Base-by-base conservation (phyloP, 2,113 vertebrate species). In the Chaetodon trifascialis region DNA sequence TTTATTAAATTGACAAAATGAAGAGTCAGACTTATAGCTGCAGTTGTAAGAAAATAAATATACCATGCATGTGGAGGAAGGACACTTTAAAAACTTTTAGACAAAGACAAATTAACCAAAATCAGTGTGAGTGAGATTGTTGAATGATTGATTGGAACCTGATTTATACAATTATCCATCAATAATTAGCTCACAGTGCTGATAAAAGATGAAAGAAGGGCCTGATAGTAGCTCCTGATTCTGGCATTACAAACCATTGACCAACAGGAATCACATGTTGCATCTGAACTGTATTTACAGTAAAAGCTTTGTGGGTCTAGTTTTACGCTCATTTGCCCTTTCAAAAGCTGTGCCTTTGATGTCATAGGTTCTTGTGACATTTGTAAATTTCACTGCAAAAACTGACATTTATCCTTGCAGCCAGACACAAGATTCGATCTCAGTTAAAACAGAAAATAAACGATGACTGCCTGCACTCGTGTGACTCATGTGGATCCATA, bases 321-420 rank as follows among this genome's bases (percentile, higher is more conserved):
- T 52, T 67, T 46, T 38, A 54, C 51, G 60, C 5, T 34, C 10
- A 14, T 30, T 15, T 82, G 67, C 21, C 76, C 82, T 87, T 86
- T 74, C 44, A 83, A 76, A 80, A 60, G 23, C 16, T 63, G 4
- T 21, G 8, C 10, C 17, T 67, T 16, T 7, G 55, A 6, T 52
- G 0, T 38, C 65, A 12, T 8, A 15, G 36, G 23, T 51, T 30
- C 4, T 54, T 40, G 44, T 87, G 81, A 92, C 85, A 88, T 87
- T 72, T 82, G 42, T 80, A 74, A 91, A 80, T n/a, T 59, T 62
- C 56, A 47, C 44, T 23, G 44, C 64, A 89, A 87, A 81, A 86
- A 23, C 12, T 88, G 86, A 84, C 86, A 85, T 92, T 91, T 91
- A 30, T 62, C 49, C 85, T 80, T 55, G 23, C 16, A 46, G 36